A percentile compares a stretch with the other conserved stretches of the same genome.
phyloP scores from a whole-genome alignment of 1,140 invertebrate genomes.

The Luehdorfia chinensis region DNA sequence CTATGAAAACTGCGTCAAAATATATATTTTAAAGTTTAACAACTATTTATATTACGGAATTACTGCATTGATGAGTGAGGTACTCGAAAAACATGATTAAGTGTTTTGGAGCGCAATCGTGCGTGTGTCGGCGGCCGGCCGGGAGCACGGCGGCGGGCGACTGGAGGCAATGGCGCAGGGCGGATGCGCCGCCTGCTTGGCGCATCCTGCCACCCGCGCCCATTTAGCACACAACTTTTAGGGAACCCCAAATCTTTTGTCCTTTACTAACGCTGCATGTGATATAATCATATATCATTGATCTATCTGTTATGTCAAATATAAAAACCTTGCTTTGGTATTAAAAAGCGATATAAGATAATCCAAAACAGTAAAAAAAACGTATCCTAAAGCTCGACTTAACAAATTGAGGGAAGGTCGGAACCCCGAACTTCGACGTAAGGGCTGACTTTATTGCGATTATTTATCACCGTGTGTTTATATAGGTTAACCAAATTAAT shows the following conservation, averaged over 20 bases:
- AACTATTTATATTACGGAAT: slow-evolving; percentile 12
- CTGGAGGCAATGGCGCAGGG: slow-evolving; percentile 70
- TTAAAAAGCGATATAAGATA: too few relatives aligned
- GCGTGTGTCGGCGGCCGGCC: slow-evolving; percentile 50
- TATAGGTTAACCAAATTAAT: too few relatives aligned
- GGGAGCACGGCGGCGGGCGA: slow-evolving; percentile 70
- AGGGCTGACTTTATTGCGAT: too few relatives aligned
- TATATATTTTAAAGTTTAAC: slow-evolving; percentile 17
- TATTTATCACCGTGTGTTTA: too few relatives aligned
- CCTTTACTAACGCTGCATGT: slow-evolving; percentile 16
- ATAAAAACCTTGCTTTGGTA: too few relatives aligned
- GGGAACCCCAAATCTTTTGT: slow-evolving; percentile 30
- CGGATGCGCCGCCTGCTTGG: slow-evolving; percentile 69
- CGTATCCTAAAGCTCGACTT: too few relatives aligned
- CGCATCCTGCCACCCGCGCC: slow-evolving; percentile 57
- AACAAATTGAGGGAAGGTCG: too few relatives aligned
- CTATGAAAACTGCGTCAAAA: slow-evolving; percentile 28
- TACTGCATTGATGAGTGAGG: slow-evolving; percentile 15
- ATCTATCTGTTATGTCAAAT: too few relatives aligned
- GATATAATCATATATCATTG: too few relatives aligned
- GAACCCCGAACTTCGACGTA: too few relatives aligned
- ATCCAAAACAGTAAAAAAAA: too few relatives aligned
- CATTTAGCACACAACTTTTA: slow-evolving; percentile 33
- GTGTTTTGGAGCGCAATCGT: slow-evolving; percentile 25
- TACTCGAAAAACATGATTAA: slow-evolving; percentile 24